Conservation (phyloP, 2,888 invertebrate genomes). For the Parasteatoda lunata region DNA sequence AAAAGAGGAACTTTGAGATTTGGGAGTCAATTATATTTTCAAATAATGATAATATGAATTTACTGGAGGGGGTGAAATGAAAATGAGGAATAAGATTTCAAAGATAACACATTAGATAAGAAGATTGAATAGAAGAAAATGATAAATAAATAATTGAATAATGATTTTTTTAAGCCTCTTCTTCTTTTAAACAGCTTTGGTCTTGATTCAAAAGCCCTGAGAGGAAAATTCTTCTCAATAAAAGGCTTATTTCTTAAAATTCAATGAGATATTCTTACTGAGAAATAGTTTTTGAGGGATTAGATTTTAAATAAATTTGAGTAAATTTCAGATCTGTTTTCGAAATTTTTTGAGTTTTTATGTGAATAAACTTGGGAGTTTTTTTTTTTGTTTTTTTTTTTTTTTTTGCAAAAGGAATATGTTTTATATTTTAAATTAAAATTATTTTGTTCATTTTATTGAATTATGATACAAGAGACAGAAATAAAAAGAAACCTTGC, state of each 20-base stretch:
- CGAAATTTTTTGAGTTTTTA: background rate
- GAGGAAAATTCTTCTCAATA: slow-evolving; percentile 60
- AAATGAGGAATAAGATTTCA: background rate
- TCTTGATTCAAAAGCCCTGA: slow-evolving; percentile 10
- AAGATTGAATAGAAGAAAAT: slow-evolving; percentile 51
- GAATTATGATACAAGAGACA: too few species aligned
- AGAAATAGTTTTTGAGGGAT: slow-evolving; percentile 36
- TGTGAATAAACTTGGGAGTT: background rate
- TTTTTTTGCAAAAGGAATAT: background rate
- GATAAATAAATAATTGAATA: slow-evolving; percentile 65
- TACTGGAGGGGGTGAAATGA: background rate
- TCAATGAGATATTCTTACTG: slow-evolving; percentile 51
- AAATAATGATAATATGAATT: slow-evolving; percentile 62
- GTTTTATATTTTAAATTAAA: too few species aligned
- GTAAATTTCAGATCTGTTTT: slow-evolving; percentile 3
- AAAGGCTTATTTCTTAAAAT: slow-evolving; percentile 68
- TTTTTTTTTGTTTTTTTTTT: background rate
- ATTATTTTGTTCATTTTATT: too few species aligned
- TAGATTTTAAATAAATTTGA: background rate
- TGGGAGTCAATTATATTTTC: slow-evolving; percentile 54
- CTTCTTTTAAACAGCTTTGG: background rate
- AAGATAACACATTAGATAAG: slow-evolving; percentile 51
- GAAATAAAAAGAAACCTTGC: too few species aligned
- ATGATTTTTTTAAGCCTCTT: slow-evolving; percentile 36
- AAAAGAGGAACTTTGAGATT: background rate